Evolutionary conservation across 2,888 invertebrate genomes (phyloP).

Genomic region (Torymus aiolomorphi): DNA sequence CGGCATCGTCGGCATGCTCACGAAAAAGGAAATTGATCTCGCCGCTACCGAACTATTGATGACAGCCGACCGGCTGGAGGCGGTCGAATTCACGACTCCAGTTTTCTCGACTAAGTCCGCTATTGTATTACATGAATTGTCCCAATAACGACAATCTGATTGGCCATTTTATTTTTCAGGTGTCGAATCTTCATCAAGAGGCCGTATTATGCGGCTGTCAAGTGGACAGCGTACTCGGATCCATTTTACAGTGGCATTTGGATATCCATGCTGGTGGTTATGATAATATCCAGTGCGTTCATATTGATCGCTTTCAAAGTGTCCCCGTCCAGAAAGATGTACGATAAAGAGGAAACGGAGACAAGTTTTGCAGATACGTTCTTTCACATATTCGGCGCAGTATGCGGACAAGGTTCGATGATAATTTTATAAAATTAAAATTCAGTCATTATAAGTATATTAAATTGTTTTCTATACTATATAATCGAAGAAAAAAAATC

Average conservation of each 20-base stretch:
- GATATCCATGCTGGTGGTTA: constrained; percentile 65
- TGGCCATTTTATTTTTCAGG: constrained; percentile 58
- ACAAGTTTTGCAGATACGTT: constrained; percentile 63
- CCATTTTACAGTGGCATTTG: constrained; percentile 70
- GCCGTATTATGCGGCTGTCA: constrained; percentile 66
- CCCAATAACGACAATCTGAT: background rate
- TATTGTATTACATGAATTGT: background rate
- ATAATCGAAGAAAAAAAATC: no score
- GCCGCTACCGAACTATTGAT: constrained; percentile 71
- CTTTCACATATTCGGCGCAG: constrained; percentile 68
- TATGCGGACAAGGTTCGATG: constrained; percentile 69
- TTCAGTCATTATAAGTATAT: no score
- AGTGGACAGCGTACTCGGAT: constrained; percentile 70
- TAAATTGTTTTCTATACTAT: no score
- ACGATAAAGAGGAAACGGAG: background rate
- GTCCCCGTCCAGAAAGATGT: constrained; percentile 1
- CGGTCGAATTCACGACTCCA: constrained; percentile 70
- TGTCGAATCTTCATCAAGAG: constrained; percentile 70
- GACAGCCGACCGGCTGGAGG: constrained; percentile 68
- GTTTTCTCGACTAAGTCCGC: constrained; percentile 69
- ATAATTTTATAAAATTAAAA: background rate
- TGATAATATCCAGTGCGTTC: constrained; percentile 62
- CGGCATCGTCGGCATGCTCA: constrained; percentile 67
- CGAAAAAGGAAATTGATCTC: constrained; percentile 65
- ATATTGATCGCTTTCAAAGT: constrained; percentile 62